Percentiles rank a stretch among this genome's conserved stretches.
Conservation (phyloP, 1,140 invertebrate genomes). For the Sarcophaga bullata region DNA sequence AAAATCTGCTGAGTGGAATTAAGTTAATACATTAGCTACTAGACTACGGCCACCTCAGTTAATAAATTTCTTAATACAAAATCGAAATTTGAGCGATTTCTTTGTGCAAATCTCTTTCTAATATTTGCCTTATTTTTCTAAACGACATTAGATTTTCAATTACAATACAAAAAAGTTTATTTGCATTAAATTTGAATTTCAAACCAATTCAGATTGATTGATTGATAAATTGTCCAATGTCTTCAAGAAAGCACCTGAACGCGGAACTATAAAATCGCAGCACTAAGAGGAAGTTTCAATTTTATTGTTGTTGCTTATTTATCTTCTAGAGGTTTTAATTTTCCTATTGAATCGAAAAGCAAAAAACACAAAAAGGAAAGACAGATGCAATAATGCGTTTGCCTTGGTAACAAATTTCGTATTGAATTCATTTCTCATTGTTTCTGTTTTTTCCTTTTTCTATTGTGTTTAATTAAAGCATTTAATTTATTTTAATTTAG, state of each 20-base stretch:
- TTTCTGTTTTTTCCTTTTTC: not conserved
- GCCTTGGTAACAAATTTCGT: conserved; percentile 26
- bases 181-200: no score
- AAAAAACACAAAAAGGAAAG: not conserved
- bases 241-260: not conserved
- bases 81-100: no score
- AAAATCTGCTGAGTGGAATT: no score
- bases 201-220: not conserved
- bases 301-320: not conserved
- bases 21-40: no score
- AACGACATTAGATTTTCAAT: no score
- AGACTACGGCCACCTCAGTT: no score
- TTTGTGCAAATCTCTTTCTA: no score
- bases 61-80: no score
- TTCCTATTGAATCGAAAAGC: no score
- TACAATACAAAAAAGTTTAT: no score
- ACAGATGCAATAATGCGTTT: conserved; percentile 19
- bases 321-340: no score
- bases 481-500: conserved; percentile 32
- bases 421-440: not conserved
- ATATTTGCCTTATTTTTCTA: no score
- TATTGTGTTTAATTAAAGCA: conserved; percentile 12
- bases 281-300: conserved; percentile 7
- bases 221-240: not conserved
- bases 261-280: conserved; percentile 4